Base-by-base conservation (phyloP, 2,888 invertebrate genomes). In the Serripes groenlandicus region DNA sequence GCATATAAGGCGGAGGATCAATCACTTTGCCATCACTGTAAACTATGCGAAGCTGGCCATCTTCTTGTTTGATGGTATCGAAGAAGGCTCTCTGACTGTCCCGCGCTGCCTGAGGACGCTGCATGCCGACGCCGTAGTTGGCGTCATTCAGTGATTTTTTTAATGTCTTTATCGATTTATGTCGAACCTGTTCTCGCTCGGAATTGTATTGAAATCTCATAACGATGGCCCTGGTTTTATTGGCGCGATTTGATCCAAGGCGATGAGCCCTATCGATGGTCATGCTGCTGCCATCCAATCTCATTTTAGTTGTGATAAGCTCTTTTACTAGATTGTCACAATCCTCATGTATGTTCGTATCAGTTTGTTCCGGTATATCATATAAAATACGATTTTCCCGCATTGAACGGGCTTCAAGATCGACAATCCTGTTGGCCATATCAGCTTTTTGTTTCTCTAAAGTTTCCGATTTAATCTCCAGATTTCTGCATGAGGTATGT, bases 311-410 rank as follows among this genome's bases (percentile, higher is more conserved):
- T 28, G 15, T 26, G 21, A 42, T 49, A n/a, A 70, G 26, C 4
- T 37, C 3, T 49, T 62, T 60, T 3, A 77, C 54, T 30, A 71
- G 23, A 1, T 7, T 34, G 56, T 64, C 74, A 37, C 18, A 37
- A n/a, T 64, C 21, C 4, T 75, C 70, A n/a, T n/a, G n/a, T n/a
- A n/a, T n/a, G n/a, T n/a, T n/a, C 2, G 60, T 37, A 32, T 35
- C 23, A 5, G 26, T 64, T 7, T 30, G 5, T 42, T 77, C 77
- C 42, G 9, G 37, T 9, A 77, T 64, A 11, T 71, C 77, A 62
- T 77, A 77, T n/a, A 77, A 76, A 5, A 77, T 34, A 2, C 71
- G 28, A 34, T 77, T 77, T 9, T 71, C 77, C 3, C 71, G 30
- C 77, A 77, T 64, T 1, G 77, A 77, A 26, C 77, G 11, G 1